These are phyloP conservation scores for Tiliacea citrago DNA, from an alignment of 2,888 invertebrate species.

Conservation along the genomic window DNA sequence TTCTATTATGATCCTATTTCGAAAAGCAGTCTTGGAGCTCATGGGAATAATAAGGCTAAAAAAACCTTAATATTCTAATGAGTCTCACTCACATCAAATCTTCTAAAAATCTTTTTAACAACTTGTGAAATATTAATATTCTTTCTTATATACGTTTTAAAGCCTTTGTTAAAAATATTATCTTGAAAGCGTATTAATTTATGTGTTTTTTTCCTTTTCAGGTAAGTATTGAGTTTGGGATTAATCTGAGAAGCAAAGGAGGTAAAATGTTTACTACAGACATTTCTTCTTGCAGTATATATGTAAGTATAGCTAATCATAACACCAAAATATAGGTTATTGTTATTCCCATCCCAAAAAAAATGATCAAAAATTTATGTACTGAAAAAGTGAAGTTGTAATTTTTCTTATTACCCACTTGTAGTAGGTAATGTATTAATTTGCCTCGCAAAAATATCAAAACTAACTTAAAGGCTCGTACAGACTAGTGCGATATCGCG, in stretches of 20 bases:
- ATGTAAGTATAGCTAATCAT: slow-evolving; percentile 40
- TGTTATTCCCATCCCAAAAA: background rate
- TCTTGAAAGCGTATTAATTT: slow-evolving; percentile 32
- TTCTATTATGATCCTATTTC: background rate
- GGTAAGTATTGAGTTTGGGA: slow-evolving; percentile 74
- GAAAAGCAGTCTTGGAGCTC: background rate
- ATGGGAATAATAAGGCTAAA: background rate
- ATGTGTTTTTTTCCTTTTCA: slow-evolving; percentile 68
- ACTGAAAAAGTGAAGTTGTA: background rate
- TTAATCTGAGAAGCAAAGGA: slow-evolving; percentile 30
- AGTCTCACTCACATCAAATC: background rate
- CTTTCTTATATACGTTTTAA: slow-evolving; percentile 17
- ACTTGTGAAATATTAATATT: slow-evolving; percentile 23
- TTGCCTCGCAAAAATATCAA: background rate
- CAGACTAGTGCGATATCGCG: too few species aligned
- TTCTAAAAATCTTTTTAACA: background rate
- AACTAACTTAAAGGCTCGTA: slow-evolving; percentile 10
- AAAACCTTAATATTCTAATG: background rate
- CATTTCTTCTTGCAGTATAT: slow-evolving; percentile 15
- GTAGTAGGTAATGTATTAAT: background rate
- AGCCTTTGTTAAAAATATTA: slow-evolving; percentile 16
- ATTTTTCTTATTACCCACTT: background rate
- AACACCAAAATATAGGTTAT: background rate
- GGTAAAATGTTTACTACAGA: slow-evolving; percentile 36
- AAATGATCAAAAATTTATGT: background rate